phyloP scores from a whole-genome alignment of 1,140 invertebrate species.

The Dryas iulia region DNA sequence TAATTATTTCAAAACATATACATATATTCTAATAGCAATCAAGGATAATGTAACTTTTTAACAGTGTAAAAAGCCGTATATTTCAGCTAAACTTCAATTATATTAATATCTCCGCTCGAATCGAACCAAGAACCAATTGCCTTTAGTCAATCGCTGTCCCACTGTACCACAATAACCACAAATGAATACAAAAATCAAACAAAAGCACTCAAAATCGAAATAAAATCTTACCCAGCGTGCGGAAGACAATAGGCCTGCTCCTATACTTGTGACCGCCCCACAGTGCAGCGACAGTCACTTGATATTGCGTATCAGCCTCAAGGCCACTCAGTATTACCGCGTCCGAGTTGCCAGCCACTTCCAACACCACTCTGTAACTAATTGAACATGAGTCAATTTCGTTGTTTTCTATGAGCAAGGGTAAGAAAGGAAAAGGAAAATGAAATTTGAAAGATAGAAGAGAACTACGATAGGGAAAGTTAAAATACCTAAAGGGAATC shows the following conservation, averaged over 20 bases:
- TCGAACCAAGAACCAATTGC: too few relatives aligned
- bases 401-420: constrained; percentile 58
- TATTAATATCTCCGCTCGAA: too few relatives aligned
- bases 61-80: too few relatives aligned
- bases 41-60: too few relatives aligned
- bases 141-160: too few relatives aligned
- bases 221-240: constrained; percentile 87
- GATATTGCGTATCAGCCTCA: constrained; percentile 92
- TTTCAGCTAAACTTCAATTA: too few relatives aligned
- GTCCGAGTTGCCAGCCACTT: constrained; percentile 91
- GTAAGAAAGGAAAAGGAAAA: constrained; percentile 39
- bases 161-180: too few relatives aligned
- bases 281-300: constrained; percentile 89
- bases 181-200: background rate
- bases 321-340: constrained; percentile 89
- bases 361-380: constrained; percentile 95
- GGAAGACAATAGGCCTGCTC: constrained; percentile 91
- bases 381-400: constrained; percentile 79
- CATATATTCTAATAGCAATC: too few relatives aligned
- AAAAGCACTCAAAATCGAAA: background rate
- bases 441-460: constrained; percentile 14
- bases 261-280: constrained; percentile 88
- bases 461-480: background rate
- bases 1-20: too few relatives aligned
- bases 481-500: background rate